Conservation (phyloP, 2,113 vertebrate genomes). For the Illadopsis cleaveri region DNA sequence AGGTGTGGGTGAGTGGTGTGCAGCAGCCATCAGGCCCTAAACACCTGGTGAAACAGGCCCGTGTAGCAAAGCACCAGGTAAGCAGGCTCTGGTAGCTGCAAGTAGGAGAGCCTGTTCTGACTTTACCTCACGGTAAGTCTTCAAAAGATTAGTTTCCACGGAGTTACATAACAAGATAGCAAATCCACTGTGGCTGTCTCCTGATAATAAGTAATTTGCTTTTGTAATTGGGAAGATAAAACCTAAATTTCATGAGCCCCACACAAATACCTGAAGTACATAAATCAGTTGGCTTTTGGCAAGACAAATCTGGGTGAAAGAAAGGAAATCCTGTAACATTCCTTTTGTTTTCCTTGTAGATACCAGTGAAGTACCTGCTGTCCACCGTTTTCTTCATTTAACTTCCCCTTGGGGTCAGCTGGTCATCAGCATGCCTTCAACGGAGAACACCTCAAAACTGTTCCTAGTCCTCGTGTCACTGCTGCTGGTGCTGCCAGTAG, state of each 20-base stretch:
- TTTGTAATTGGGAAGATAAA: neutral
- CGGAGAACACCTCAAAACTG: neutral
- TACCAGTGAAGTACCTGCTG: neutral
- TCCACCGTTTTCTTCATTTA: neutral
- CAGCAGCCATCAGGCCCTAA: no score
- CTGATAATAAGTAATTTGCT: neutral
- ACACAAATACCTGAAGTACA: neutral
- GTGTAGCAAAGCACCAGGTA: accelerated
- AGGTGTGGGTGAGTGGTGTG: neutral
- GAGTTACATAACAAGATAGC: neutral
- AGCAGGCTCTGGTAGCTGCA: neutral
- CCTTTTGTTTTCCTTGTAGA: slow-evolving; percentile 24
- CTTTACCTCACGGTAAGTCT: neutral
- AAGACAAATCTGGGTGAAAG: neutral
- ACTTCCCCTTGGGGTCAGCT: neutral
- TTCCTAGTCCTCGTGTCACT: slow-evolving; percentile 61
- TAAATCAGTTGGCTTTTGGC: neutral
- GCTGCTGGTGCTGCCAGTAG: slow-evolving; percentile 73
- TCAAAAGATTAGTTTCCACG: neutral
- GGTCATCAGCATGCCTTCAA: slow-evolving; percentile 76
- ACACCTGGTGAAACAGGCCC: neutral
- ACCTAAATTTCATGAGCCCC: neutral
- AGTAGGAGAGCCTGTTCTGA: neutral
- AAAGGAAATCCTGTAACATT: neutral
- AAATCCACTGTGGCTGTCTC: neutral